These are phyloP conservation scores for Drosophila diplacantha DNA, from an alignment of 2,888 invertebrate species.

Conservation along the genomic window DNA sequence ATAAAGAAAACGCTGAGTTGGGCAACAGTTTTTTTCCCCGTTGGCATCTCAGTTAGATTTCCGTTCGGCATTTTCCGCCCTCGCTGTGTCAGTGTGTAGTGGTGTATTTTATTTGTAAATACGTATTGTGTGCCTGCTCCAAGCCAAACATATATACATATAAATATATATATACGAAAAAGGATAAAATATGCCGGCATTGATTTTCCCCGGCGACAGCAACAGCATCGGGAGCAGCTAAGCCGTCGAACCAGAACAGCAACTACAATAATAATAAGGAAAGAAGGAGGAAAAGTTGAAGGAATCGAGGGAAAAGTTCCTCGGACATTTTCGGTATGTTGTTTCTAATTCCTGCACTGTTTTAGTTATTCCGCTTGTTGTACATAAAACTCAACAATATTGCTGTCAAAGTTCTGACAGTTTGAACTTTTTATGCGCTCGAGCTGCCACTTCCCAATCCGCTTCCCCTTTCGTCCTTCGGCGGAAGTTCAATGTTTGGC, in stretches of 20 bases:
- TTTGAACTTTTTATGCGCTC: conserved; percentile 54
- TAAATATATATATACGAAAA: conserved; percentile 31
- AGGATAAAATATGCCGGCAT: conserved; percentile 69
- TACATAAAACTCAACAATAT: conserved; percentile 61
- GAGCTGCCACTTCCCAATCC: conserved; percentile 2
- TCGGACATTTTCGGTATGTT: conserved; percentile 56
- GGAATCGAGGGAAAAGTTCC: conserved; percentile 34
- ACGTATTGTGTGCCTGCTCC: conserved; percentile 20
- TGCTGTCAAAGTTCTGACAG: conserved; percentile 47
- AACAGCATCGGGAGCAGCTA: conserved; percentile 42
- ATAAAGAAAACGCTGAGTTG: conserved; percentile 30
- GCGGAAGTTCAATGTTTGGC: not conserved
- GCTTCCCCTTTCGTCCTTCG: not conserved
- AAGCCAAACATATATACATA: conserved; percentile 8
- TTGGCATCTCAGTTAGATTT: conserved; percentile 35
- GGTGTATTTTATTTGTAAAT: conserved; percentile 22
- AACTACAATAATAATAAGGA: conserved; percentile 32
- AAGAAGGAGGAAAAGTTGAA: conserved; percentile 38
- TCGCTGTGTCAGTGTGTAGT: conserved; percentile 40
- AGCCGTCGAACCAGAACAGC: conserved; percentile 33
- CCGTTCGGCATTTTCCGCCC: conserved; percentile 37
- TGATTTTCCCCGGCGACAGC: conserved; percentile 57
- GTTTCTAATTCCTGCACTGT: conserved; percentile 55
- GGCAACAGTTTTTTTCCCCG: conserved; percentile 20
- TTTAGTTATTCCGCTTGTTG: conserved; percentile 35